Evolutionary conservation across 2,797 vertebrate species (phyloP), one percentile per base, ranked within the genome.

Genomic region (Thripadectes ignobilis): DNA sequence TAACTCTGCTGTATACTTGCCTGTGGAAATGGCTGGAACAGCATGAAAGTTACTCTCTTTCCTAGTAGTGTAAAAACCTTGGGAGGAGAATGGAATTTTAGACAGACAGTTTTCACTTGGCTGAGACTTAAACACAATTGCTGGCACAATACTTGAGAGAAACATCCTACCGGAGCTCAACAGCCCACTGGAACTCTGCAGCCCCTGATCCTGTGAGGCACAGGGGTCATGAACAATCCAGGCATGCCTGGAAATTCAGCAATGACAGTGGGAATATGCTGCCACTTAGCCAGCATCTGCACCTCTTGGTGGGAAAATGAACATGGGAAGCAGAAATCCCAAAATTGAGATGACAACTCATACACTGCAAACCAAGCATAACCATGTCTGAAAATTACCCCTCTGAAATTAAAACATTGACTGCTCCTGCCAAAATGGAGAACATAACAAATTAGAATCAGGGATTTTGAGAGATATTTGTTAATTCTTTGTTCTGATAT

Each of bases 241-340:
- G 38, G 71, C 93, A 79, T 59, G 80, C 93, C 85, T 88, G 78
- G 55, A 63, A 96, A 87, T 76, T 72, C 80, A 95, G 62, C 43
- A 74, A 10, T 24, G 91, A 91, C 63, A 74, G 59, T 22, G 23
- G 65, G 57, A 84, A 54, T 27, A 68, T 71, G 68, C 45, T 76
- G 57, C 82, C 59, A 73, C 41, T 82, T 78, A 72, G 63, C 66
- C 55, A 87, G 80, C 72, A 92, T 85, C 72, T 77, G 32, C 39
- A 84, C n/a, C 29, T 61, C 80, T 81, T 62, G 32, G 79, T 79
- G 89, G 89, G 43, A 74, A 89, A 93, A 80, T 38, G 45, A 91
- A 68, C 41, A 19, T 1, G 51, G 61, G 52, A 84, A 81, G 36
- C 38, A 83, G 80, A 93, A 85, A 55, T 3, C 12, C 15, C 45